These are phyloP conservation scores for Leuciscus idus DNA, from an alignment of 2,113 vertebrate species.

Conservation along the genomic window DNA sequence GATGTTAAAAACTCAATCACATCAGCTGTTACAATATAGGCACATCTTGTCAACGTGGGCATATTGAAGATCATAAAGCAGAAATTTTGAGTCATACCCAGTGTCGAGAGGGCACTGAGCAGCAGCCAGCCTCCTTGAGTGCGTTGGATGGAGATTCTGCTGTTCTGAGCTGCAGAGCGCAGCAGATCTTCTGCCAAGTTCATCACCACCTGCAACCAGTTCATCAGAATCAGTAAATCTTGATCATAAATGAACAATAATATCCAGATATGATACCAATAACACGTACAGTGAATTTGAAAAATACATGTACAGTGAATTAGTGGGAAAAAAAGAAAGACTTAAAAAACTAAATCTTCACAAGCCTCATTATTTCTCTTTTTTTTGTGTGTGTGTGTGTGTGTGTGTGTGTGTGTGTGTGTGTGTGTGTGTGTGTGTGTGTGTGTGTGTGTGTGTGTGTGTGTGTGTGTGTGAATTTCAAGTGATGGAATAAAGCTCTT, in stretches of 20 bases:
- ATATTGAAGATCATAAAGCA: not conserved
- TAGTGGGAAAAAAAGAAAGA: no score
- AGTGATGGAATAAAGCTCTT: no score
- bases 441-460: no score
- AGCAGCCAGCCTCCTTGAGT: constrained; percentile 91
- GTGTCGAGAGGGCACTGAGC: constrained; percentile 84
- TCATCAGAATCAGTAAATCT: not conserved
- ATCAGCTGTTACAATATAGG: not conserved
- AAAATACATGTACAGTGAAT: no score
- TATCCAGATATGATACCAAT: not conserved
- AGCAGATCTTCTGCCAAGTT: constrained; percentile 87
- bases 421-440: no score
- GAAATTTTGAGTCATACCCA: constrained; percentile 75
- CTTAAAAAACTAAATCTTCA: no score
- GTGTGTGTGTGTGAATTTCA: no score
- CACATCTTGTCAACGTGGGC: not conserved
- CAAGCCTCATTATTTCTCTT: no score
- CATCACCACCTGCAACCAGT: constrained; percentile 81
- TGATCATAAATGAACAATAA: not conserved
- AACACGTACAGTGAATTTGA: not conserved
- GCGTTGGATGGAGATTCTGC: constrained; percentile 86
- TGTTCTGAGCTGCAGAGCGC: constrained; percentile 89
- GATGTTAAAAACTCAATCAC: not conserved
- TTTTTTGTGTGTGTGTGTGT: no score
- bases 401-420: no score